Percentiles rank a stretch among this genome's conserved stretches.
Evolutionary conservation across 2,888 invertebrate species (phyloP).

Genomic region (Colostygia pectinataria): DNA sequence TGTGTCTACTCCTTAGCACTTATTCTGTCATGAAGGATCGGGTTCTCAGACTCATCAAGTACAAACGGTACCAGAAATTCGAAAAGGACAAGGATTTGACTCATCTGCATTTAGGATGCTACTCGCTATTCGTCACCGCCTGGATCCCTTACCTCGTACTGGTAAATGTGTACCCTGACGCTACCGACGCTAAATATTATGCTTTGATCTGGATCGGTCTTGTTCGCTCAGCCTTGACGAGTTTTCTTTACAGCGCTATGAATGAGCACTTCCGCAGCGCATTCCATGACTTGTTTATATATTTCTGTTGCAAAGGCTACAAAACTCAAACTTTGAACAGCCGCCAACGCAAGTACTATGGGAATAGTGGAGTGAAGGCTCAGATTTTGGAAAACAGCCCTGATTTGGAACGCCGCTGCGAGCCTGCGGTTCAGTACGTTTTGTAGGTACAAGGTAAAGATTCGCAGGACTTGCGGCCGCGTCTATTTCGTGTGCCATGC

Average conservation of each 20-base stretch:
- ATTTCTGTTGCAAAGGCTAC: slow-evolving; percentile 89
- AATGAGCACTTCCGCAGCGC: slow-evolving; percentile 87
- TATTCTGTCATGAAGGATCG: slow-evolving; percentile 76
- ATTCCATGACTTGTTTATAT: slow-evolving; percentile 88
- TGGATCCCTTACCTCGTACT: slow-evolving; percentile 88
- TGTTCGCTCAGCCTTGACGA: slow-evolving; percentile 86
- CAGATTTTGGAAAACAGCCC: background rate
- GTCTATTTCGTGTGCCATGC: background rate
- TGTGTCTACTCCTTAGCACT: slow-evolving; percentile 79
- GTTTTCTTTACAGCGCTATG: slow-evolving; percentile 83
- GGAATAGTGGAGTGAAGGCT: background rate
- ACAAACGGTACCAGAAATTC: slow-evolving; percentile 85
- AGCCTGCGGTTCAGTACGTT: background rate
- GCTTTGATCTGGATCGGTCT: slow-evolving; percentile 87
- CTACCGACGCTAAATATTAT: slow-evolving; percentile 83
- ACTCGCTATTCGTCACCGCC: slow-evolving; percentile 82
- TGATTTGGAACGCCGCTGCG: slow-evolving; percentile 27
- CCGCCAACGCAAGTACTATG: slow-evolving; percentile 69
- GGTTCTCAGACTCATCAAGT: slow-evolving; percentile 75
- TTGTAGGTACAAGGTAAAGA: background rate
- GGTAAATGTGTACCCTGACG: slow-evolving; percentile 74
- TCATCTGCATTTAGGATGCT: slow-evolving; percentile 86
- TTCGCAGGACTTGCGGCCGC: background rate
- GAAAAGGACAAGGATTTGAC: slow-evolving; percentile 85
- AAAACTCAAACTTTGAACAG: slow-evolving; percentile 84